phyloP scores from a whole-genome alignment of 1,140 invertebrate genomes.

The Pogonomyrmex barbatus region DNA sequence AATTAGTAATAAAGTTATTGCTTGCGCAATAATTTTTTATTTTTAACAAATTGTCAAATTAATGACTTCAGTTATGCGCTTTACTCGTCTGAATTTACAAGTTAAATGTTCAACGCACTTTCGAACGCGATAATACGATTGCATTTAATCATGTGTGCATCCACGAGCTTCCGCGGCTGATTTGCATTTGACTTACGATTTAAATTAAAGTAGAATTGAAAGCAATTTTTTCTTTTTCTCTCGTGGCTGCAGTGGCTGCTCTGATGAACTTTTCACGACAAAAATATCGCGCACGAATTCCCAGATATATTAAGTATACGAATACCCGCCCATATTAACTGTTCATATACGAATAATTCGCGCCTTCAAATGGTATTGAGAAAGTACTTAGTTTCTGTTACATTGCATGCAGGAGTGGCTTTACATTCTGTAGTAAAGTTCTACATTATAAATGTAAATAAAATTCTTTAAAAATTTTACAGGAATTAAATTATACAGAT shows the following conservation, averaged over 20 bases:
- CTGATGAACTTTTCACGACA: conserved; percentile 20
- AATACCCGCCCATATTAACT: not conserved
- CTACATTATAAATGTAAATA: not conserved
- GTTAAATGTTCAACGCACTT: conserved; percentile 15
- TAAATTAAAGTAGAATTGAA: conserved; percentile 39
- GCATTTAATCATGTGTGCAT: not conserved
- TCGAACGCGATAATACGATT: conserved; percentile 33
- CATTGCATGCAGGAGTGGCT: not conserved
- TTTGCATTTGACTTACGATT: conserved; percentile 50
- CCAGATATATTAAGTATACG: conserved; percentile 28
- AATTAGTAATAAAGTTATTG: not conserved
- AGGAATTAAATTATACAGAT: not conserved
- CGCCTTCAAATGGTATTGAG: not conserved
- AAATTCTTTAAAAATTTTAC: not conserved
- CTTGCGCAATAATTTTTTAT: not conserved
- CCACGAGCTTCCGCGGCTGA: conserved; percentile 13
- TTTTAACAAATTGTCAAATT: not conserved
- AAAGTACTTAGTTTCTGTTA: conserved; percentile 17
- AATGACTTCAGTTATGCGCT: not conserved
- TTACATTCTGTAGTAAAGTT: conserved; percentile 2
- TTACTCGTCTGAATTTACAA: not conserved
- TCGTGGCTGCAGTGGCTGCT: conserved; percentile 1
- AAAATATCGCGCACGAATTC: conserved; percentile 26
- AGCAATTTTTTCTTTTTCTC: conserved; percentile 44
- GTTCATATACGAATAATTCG: conserved; percentile 7